These are phyloP conservation scores for Urophycis tenuis DNA, from an alignment of 2,797 vertebrate species.

Conservation along the genomic window DNA sequence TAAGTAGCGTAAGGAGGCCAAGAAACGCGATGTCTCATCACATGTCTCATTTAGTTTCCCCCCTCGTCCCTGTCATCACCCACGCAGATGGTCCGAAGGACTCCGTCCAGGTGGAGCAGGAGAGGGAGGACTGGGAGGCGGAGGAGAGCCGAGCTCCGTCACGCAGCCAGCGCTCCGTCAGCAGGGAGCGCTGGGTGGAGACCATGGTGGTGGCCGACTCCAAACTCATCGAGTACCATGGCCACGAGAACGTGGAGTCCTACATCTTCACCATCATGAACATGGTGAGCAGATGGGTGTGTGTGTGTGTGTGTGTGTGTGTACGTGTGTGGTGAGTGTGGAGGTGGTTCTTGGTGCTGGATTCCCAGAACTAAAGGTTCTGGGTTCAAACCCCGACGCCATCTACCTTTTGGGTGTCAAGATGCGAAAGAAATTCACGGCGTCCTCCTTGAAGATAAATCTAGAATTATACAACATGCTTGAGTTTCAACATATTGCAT, in stretches of 20 bases:
- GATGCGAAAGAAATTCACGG: too few relatives aligned
- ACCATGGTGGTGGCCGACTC: conserved; percentile 93
- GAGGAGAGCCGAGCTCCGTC: conserved; percentile 38
- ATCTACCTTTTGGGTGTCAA: too few relatives aligned
- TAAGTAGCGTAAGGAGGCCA: too few relatives aligned
- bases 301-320: not conserved
- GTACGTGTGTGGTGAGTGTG: not conserved
- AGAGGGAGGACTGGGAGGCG: conserved; percentile 78
- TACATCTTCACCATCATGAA: conserved; percentile 99
- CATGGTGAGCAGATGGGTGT: conserved; percentile 74
- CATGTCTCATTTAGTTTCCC: not conserved
- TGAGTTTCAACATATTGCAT: too few relatives aligned
- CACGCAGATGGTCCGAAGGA: conserved; percentile 66
- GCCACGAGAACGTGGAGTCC: conserved; percentile 87
- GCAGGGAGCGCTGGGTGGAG: conserved; percentile 95
- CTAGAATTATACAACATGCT: too few relatives aligned
- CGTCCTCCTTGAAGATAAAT: too few relatives aligned
- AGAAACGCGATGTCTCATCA: not conserved
- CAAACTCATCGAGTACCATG: conserved; percentile 93
- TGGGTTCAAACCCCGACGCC: too few relatives aligned
- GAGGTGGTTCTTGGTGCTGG: too few relatives aligned
- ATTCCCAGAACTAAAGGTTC: too few relatives aligned
- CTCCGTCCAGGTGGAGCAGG: conserved; percentile 67
- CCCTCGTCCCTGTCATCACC: not conserved
- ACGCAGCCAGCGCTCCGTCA: conserved; percentile 81